Percentiles rank a stretch among this genome's conserved stretches.
phyloP scores from a whole-genome alignment of 2,113 vertebrate species.

The Pao palembangensis region DNA sequence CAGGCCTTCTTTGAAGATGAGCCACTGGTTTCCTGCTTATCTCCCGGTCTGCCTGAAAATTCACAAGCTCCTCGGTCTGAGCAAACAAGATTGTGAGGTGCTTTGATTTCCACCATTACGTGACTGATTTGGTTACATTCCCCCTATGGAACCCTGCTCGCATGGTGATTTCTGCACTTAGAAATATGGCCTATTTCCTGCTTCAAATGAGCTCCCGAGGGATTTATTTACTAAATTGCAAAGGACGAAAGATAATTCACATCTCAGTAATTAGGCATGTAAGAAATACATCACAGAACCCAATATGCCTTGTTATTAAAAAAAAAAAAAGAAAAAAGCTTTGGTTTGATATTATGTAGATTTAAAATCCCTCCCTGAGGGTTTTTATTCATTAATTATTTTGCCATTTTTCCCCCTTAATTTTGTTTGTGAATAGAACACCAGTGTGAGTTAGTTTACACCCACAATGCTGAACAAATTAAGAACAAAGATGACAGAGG shows the following conservation, averaged over 20 bases:
- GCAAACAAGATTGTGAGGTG: conserved; percentile 50
- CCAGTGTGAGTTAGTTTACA: conserved; percentile 45
- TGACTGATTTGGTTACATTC: conserved; percentile 59
- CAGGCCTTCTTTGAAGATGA: conserved; percentile 19
- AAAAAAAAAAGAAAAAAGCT: conserved; percentile 62
- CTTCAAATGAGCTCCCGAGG: conserved; percentile 72
- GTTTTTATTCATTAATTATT: conserved; percentile 70
- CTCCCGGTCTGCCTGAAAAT: conserved; percentile 28
- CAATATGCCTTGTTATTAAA: conserved; percentile 71
- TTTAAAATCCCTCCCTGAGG: conserved; percentile 68
- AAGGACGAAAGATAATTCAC: conserved; percentile 70
- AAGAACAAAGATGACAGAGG: conserved; percentile 61
- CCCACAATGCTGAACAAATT: conserved; percentile 62
- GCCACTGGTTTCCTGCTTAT: conserved; percentile 27
- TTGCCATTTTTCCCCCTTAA: conserved; percentile 26
- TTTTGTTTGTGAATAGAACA: conserved; percentile 62
- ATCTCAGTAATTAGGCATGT: conserved; percentile 74
- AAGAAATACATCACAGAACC: conserved; percentile 72
- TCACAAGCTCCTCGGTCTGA: conserved; percentile 24
- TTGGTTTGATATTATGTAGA: conserved; percentile 76
- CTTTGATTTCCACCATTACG: conserved; percentile 65
- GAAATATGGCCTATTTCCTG: conserved; percentile 70
- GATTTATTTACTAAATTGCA: conserved; percentile 75
- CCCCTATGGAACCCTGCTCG: conserved; percentile 51
- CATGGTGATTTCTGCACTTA: conserved; percentile 60